phyloP scores from a whole-genome alignment of 1,140 invertebrate species.

The Anastrepha ludens region DNA sequence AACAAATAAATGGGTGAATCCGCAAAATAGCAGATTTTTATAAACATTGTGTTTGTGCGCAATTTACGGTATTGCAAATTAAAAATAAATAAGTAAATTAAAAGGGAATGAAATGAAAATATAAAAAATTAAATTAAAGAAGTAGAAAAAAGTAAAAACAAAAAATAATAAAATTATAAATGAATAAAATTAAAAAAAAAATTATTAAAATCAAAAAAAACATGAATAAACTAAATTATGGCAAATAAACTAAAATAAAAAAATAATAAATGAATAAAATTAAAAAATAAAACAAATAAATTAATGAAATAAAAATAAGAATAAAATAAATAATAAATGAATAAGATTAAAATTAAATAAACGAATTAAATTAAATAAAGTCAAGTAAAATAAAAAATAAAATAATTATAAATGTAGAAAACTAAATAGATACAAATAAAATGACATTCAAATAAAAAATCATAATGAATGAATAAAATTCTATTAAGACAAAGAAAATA shows the following conservation, averaged over 20 bases:
- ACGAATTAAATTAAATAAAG: background rate
- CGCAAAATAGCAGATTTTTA: background rate
- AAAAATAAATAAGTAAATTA: no score
- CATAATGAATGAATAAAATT: no score
- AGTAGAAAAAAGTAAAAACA: no score
- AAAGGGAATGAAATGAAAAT: no score
- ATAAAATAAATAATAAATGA: background rate
- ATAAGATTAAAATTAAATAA: background rate
- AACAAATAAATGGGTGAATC: constrained; percentile 13
- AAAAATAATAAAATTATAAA: no score
- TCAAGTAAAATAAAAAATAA: background rate
- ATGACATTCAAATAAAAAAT: no score
- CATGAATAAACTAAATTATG: background rate
- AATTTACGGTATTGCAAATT: background rate
- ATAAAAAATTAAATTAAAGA: no score
- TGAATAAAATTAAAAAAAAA: background rate
- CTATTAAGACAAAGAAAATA: no score
- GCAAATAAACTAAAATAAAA: background rate
- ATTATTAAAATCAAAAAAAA: background rate
- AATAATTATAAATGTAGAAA: no score
- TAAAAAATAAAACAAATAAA: background rate
- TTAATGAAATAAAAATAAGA: background rate
- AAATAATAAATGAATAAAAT: background rate
- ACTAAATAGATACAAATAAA: no score
- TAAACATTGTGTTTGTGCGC: background rate